Evolutionary conservation across 1,140 invertebrate species (phyloP), one percentile per base, ranked within the genome.

Genomic region (Aplysia californica): DNA sequence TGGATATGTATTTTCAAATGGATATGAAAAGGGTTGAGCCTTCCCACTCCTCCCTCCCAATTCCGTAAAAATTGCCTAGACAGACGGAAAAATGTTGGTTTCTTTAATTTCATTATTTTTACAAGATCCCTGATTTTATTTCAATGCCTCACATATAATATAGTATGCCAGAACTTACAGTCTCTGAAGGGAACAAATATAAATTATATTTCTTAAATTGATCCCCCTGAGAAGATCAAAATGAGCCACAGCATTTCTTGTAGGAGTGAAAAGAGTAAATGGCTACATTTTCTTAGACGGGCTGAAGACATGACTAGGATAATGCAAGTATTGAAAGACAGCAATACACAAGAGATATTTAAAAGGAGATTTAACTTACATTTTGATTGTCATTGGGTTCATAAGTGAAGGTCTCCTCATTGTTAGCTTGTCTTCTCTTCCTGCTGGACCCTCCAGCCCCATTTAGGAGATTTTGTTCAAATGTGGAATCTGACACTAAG

Each of bases 361-460:
- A 68, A 21, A 41, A 41, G 15, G 20, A 77, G 72, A 39, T 77
- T 78, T 75, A 71, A 67, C 35, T 55, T 75, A 66, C 61, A 5
- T 4, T 18, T 65, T 35, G 31, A 35, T 79, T 80, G 74, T 76
- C 76, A 66, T 75, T 77, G 2, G 71, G 59, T 33, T 78, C 75
- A 71, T 79, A 81, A 38, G 35, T 55, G 66, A 80, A 82, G 23
- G 58, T 36, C 38, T 41, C 31, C 20, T 56, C 35, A 15, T 39
- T 15, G 3, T 64, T 26, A 18, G 76, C 66, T 38, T 76, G 77
- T 50, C 78, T 77, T 20, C 70, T 70, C 44, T 73, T 79, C 3
- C 81, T 66, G n/a, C 35, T 36, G n/a, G 36, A 23, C 20, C 33
- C 39, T 36, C 18, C 18, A 31, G 1, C 26, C 18, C 21, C 15